Base-by-base conservation (phyloP, 2,797 vertebrate species). In the Delichon dasypus region DNA sequence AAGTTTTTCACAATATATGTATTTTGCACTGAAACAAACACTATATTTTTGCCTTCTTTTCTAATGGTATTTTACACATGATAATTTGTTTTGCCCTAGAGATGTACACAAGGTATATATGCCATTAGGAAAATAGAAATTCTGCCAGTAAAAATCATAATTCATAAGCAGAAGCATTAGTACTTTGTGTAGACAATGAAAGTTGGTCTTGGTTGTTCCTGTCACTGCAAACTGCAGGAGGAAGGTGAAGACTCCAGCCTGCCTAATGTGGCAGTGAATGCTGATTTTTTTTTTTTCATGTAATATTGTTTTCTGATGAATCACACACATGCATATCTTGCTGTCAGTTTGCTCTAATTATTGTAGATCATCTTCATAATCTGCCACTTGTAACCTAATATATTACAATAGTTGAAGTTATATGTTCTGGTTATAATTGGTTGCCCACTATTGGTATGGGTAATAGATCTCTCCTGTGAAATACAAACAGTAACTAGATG, bases 401-500 rank as follows among this genome's bases (percentile, higher is more conserved):
- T 94, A 90, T 95, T 96, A 68, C 58, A 85, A 74, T 96, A 92
- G 94, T 89, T 96, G 81, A 92, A 93, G 88, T 94, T 89, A 96
- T 92, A 95, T 88, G 81, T 78, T 87, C 82, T 96, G 88, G 85
- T 96, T 95, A 96, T 97, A 97, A 98, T 96, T 98, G 96, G 96
- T 95, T 95, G 90, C 86, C 88, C 74, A 53, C 92, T 96, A 96
- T 93, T 97, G 97, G 96, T 97, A 86, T 93, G 91, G 97, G 95
- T 96, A 97, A 97, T 97, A 86, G 80, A 92, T 96, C 91, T 96
- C 97, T 97, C 93, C 78, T 74, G 91, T 83, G 92, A 98, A 97
- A 97, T 97, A 97, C 96, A 97, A 98, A 95, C 93, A 95, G 95
- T 96, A 96, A 96, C 86, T 96, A 96, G 88, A 95, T 6, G 81